A percentile compares a stretch with the other conserved stretches of the same genome.
These are phyloP conservation scores for Labeo rohita DNA, from an alignment of 2,113 vertebrate genomes.

Conservation along the genomic window DNA sequence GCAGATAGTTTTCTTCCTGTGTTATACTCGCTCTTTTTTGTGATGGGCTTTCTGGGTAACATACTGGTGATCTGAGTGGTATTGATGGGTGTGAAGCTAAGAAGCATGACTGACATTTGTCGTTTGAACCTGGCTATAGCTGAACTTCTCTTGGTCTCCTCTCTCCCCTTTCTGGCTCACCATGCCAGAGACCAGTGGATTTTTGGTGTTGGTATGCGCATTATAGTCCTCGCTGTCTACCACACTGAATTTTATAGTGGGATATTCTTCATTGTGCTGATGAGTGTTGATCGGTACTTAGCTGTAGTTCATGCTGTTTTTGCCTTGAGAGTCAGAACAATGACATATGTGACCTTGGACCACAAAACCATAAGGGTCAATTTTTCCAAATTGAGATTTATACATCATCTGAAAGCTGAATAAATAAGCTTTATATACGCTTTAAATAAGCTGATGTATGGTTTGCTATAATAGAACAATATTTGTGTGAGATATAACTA, in stretches of 20 bases:
- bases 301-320: conserved; percentile 88
- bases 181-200: conserved; percentile 74
- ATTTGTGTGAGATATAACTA: no score
- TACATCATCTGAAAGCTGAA: no score
- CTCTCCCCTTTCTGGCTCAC: conserved; percentile 85
- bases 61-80: conserved; percentile 83
- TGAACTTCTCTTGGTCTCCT: conserved; percentile 82
- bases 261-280: conserved; percentile 85
- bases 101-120: conserved; percentile 88
- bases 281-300: conserved; percentile 89
- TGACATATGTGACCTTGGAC: conserved; percentile 72
- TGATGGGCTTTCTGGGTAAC: conserved; percentile 84
- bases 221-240: conserved; percentile 77
- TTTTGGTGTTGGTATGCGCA: conserved; percentile 80
- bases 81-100: conserved; percentile 73
- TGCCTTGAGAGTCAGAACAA: conserved; percentile 77
- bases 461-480: no score
- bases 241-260: conserved; percentile 82
- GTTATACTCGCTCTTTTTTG: conserved; percentile 80
- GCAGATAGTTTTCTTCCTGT: conserved; percentile 72
- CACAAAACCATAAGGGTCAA: conserved; percentile 41
- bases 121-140: conserved; percentile 87
- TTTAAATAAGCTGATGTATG: no score
- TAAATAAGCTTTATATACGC: no score
- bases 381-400: no score